Conservation (phyloP, 2,797 vertebrate genomes). For the Parauchenoglanis punctatus region DNA sequence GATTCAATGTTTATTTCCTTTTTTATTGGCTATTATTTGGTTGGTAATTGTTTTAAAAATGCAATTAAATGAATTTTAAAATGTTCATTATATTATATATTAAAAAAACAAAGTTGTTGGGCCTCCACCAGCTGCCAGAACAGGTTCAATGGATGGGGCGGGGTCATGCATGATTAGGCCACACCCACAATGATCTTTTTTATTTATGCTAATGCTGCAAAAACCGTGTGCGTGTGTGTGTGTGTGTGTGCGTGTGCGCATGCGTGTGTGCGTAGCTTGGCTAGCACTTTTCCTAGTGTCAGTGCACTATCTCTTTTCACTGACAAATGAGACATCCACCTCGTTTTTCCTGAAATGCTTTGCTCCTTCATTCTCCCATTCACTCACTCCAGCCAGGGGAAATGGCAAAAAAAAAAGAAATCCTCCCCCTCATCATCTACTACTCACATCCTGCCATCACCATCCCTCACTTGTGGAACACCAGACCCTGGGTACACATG, state of each 20-base stretch:
- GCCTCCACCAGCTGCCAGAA: background rate
- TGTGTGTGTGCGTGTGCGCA: background rate
- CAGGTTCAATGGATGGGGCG: background rate
- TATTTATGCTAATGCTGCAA: background rate
- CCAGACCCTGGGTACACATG: slow-evolving; percentile 48
- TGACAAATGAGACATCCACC: slow-evolving; percentile 15
- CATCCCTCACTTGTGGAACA: slow-evolving; percentile 45
- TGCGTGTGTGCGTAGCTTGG: background rate
- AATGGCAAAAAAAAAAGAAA: slow-evolving; percentile 65
- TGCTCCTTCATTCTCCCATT: slow-evolving; percentile 71
- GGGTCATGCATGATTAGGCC: background rate
- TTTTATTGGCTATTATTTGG: background rate
- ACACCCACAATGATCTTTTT: background rate
- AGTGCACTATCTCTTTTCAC: background rate
- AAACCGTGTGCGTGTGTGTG: background rate
- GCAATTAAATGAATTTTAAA: background rate
- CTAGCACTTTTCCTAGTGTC: background rate
- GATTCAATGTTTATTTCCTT: background rate
- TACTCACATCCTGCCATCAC: slow-evolving; percentile 54
- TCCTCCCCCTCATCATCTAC: slow-evolving; percentile 55
- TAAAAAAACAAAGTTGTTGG: no score
- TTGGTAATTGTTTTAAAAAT: background rate
- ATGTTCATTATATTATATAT: no score
- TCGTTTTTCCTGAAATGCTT: background rate
- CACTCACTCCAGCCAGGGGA: slow-evolving; percentile 68